Evolutionary conservation across 2,113 vertebrate genomes (phyloP).

Genomic region (Gadus macrocephalus): DNA sequence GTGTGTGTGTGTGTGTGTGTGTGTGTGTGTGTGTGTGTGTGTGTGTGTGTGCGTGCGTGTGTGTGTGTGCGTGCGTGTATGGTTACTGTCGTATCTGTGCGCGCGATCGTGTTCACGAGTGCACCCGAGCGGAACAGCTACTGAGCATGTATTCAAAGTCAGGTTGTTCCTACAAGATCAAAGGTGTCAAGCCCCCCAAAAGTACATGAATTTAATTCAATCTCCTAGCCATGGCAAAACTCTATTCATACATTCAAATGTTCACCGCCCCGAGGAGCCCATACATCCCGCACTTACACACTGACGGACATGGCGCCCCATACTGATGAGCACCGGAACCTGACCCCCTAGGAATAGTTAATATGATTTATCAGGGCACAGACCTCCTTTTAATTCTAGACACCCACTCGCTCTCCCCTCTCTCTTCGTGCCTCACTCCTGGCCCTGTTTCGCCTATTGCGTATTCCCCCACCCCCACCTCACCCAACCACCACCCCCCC

Average conservation of each 20-base stretch:
- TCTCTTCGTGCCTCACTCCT: not conserved
- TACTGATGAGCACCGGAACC: slow-evolving; percentile 9
- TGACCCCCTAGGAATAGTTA: slow-evolving; percentile 25
- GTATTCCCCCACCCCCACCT: not conserved
- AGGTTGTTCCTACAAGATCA: too few relatives aligned
- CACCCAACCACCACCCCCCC: not conserved
- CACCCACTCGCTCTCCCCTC: slow-evolving; percentile 7
- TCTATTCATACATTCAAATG: not conserved
- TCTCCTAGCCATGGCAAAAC: not conserved
- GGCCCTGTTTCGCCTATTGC: not conserved
- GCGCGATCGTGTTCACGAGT: too few relatives aligned
- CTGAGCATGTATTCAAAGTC: too few relatives aligned
- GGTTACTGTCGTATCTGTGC: too few relatives aligned
- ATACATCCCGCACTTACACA: slow-evolving; percentile 6
- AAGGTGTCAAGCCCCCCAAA: too few relatives aligned
- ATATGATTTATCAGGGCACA: slow-evolving; percentile 31
- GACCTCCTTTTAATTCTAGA: slow-evolving; percentile 15
- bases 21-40: too few relatives aligned
- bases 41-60: too few relatives aligned
- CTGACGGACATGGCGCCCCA: slow-evolving; percentile 1
- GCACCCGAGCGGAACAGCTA: too few relatives aligned
- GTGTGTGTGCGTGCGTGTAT: too few relatives aligned
- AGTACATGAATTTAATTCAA: too few relatives aligned
- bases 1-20: too few relatives aligned
- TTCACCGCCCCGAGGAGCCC: not conserved